phyloP scores from a whole-genome alignment of 2,888 invertebrate species.

The Nemotelus pantherinus region DNA sequence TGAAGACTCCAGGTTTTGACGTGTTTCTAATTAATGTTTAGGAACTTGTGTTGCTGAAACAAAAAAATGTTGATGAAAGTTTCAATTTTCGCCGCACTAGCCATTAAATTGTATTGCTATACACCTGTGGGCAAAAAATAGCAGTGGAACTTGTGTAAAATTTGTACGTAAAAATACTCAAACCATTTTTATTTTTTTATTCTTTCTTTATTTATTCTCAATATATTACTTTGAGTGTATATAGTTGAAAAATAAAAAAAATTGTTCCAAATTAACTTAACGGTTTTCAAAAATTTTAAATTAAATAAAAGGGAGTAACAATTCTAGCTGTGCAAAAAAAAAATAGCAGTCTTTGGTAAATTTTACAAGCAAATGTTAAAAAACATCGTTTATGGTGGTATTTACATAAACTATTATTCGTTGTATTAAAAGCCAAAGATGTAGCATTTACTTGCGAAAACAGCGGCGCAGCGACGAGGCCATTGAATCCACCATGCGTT shows the following conservation, averaged over 20 bases:
- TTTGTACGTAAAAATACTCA: slow-evolving; percentile 14
- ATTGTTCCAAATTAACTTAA: slow-evolving; percentile 8
- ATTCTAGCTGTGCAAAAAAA: slow-evolving; percentile 1
- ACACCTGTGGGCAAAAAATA: slow-evolving; percentile 4
- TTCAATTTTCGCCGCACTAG: too few species aligned
- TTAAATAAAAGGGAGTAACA: background rate
- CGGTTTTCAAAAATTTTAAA: slow-evolving; percentile 13
- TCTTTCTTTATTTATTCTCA: background rate
- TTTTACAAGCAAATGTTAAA: background rate
- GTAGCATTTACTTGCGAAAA: background rate
- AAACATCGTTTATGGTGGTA: slow-evolving; percentile 6
- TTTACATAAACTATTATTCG: slow-evolving; percentile 17
- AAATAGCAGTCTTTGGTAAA: background rate
- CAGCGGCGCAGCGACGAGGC: too few species aligned
- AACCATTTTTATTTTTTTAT: slow-evolving; percentile 2
- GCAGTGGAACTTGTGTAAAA: slow-evolving; percentile 10
- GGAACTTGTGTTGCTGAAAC: too few species aligned
- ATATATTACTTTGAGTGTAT: slow-evolving; percentile 10
- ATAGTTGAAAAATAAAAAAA: slow-evolving; percentile 19
- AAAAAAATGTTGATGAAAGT: too few species aligned
- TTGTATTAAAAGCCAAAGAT: background rate
- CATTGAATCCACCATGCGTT: slow-evolving; percentile 24
- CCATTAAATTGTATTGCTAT: too few species aligned
- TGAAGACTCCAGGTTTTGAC: too few species aligned
- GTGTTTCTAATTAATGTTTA: too few species aligned